Percentiles rank a stretch among this genome's conserved stretches.
phyloP scores from a whole-genome alignment of 2,888 invertebrate genomes.

The Lochmaea capreae region DNA sequence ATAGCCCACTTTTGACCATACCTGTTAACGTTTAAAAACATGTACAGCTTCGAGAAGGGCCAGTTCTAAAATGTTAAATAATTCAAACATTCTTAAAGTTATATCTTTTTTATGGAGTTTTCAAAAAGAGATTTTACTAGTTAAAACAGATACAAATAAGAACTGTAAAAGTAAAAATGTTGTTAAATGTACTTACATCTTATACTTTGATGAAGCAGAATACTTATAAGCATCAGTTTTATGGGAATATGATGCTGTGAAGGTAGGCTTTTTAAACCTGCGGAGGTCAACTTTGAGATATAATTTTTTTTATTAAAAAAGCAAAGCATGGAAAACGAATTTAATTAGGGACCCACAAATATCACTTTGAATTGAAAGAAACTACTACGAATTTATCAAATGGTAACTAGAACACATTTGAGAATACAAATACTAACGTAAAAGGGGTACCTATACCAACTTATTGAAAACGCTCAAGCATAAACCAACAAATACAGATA shows the following conservation, averaged over 20 bases:
- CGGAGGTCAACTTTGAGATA: background rate
- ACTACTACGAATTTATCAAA: no score
- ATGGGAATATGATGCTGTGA: background rate
- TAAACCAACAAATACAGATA: no score
- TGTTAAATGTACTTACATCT: constrained; percentile 11
- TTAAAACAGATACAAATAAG: no score
- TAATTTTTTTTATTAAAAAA: background rate
- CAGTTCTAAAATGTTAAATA: background rate
- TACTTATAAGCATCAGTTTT: constrained; percentile 5
- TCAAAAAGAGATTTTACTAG: background rate
- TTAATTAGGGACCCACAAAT: background rate
- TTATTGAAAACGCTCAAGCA: no score
- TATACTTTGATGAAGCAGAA: constrained; percentile 1
- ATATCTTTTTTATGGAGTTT: background rate
- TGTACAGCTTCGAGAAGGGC: constrained; percentile 4
- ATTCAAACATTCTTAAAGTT: background rate
- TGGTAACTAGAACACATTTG: no score
- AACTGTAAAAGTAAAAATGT: background rate
- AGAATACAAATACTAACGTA: no score
- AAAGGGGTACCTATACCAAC: no score
- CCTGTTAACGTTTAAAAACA: background rate
- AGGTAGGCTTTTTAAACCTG: constrained; percentile 4
- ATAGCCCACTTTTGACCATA: background rate
- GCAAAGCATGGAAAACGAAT: background rate
- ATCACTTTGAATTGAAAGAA: no score